Evolutionary conservation across 2,888 invertebrate genomes (phyloP), one percentile per base, ranked within the genome.

Genomic region (Oscheius myriophilus): DNA sequence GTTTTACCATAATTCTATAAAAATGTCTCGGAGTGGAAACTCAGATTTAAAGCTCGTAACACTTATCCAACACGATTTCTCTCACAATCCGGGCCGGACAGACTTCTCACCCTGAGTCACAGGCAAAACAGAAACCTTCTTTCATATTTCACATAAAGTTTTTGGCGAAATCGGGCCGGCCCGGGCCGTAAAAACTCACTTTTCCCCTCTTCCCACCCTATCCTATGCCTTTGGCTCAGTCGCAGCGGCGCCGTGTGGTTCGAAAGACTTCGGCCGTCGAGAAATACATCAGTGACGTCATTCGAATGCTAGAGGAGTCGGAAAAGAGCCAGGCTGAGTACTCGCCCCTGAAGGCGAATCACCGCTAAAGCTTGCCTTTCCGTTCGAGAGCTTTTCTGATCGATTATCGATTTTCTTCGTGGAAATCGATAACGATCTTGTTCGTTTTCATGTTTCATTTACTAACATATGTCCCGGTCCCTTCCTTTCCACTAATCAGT

Each of bases 281-380:
- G 21, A 39, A 61, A 18, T 72, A 78, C 67, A 78, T 78, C 54
- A 70, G 65, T 58, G 76, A 78, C 52, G 72, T 78, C 12, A 78
- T 78, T 54, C 62, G 55, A 39, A 61, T 69, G 45, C 66, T 78
- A 65, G 74, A 75, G n/a, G 70, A 73, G 39, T 45, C 51, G 54
- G 70, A 76, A 23, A 66, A 63, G 61, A 33, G 33, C 33, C 33
- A 33, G 33, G 61, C 61, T 58, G 58, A 58, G 61, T 61, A 61
- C 39, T 25, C 49, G 25, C 61, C 33, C n/a, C 61, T 61, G 21
- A 57, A 33, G 33, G 33, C 33, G 33, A 33, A 33, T 33, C 33
- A 33, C 33, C 33, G 33, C 33, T 33, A 3, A 33, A 6, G 33
- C 33, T 33, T 33, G 9, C 45, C 43, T 21, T 43, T 39, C 21